A percentile compares a stretch with the other conserved stretches of the same genome.
Evolutionary conservation across 2,888 invertebrate genomes (phyloP).

Genomic region (Polydrusus pterygomalis): DNA sequence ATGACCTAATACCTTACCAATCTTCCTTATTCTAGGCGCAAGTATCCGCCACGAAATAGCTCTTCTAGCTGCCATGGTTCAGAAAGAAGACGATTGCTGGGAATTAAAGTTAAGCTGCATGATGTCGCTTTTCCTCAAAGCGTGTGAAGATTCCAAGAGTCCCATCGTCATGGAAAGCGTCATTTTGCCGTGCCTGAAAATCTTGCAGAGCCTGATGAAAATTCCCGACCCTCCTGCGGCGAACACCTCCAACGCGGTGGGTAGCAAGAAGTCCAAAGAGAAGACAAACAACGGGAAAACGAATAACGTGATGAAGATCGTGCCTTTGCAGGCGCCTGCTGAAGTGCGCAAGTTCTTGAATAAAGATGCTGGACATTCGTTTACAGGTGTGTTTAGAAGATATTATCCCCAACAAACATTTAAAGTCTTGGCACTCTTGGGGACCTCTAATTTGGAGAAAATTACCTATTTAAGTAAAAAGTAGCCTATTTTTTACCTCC

Average conservation of each 20-base stretch:
- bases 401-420: no score
- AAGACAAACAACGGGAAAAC: constrained; percentile 62
- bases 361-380: constrained; percentile 81
- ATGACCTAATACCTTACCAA: constrained; percentile 69
- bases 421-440: no score
- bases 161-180: constrained; percentile 93
- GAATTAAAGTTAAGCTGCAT: constrained; percentile 92
- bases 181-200: constrained; percentile 93
- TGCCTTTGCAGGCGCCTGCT: constrained; percentile 76
- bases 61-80: constrained; percentile 89
- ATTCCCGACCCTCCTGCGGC: constrained; percentile 39
- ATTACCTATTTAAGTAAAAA: no score
- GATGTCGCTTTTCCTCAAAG: constrained; percentile 89
- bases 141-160: constrained; percentile 84
- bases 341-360: constrained; percentile 84
- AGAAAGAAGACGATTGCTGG: constrained; percentile 97
- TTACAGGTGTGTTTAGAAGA: constrained; percentile 70
- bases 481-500: no score
- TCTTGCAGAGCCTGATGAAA: constrained; percentile 79
- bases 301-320: constrained; percentile 72
- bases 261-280: constrained; percentile 53
- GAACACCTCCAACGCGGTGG: background rate
- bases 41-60: constrained; percentile 93
- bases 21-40: constrained; percentile 74
- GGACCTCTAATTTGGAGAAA: no score